Base-by-base conservation (phyloP, 1,140 invertebrate genomes). In the Hormaphis cornu region DNA sequence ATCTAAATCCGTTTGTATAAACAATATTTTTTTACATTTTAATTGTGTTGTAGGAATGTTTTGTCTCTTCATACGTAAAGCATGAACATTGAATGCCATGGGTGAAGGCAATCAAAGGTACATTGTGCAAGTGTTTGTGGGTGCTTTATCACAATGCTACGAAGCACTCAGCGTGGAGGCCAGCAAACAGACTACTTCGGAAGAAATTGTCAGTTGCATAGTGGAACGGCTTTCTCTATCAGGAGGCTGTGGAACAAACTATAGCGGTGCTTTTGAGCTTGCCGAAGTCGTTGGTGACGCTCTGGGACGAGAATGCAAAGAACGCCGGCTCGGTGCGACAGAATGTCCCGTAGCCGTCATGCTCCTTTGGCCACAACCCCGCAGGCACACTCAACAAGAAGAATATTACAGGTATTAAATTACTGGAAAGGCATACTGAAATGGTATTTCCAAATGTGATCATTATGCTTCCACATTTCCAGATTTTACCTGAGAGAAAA, bases 331-430 rank as follows among this genome's bases (percentile, higher is more conserved):
- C 18, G 89, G 89, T 48, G 82, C 87, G 40, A 81, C 83, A 26
- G 94, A 97, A 78, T 92, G 89, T 75, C 95, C 95, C 1, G 93
- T 95, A 9, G 88, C 90, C 24, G 84, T 97, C 30, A 95, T 96
- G 87, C 82, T 93, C 73, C 81, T 97, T 9, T 97, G 94, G 95
- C 93, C 93, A 18, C 91, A 92, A 77, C 80, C 61, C 50, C 61
- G 61, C 50, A 66, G 44, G 2, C 40, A 66, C 8, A 66, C 61
- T 48, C 61, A 66, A n/a, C 80, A 81, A 69, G 80, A 82, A 75
- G 80, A 83, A 77, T 82, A 81, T 71, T 81, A 83, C 73, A 81
- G 81, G 82, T 82, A 77, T 73, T n/a, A 79, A 44, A n/a, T 28
- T 61, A 37, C 7, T 37, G 35, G 14, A 8, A 14, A 8, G 7